Conservation (phyloP, 2,888 invertebrate species). For the Archips crataeganus region DNA sequence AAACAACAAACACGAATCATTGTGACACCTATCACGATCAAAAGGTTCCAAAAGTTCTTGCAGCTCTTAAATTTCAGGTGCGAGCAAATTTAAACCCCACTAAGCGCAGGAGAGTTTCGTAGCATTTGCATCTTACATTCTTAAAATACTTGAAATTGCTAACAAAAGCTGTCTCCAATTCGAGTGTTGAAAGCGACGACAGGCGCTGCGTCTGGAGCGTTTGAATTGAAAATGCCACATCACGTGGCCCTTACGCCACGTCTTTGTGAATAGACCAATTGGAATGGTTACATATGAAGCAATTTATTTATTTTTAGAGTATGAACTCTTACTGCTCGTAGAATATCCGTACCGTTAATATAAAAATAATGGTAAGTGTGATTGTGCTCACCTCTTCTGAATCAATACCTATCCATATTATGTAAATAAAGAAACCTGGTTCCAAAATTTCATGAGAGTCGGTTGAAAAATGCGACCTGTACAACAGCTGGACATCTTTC, state of each 20-base stretch:
- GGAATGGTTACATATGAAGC: slow-evolving; percentile 14
- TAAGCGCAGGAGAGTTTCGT: background rate
- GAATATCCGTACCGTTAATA: too few species aligned
- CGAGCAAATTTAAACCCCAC: background rate
- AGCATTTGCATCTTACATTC: slow-evolving; percentile 19
- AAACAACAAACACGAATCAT: background rate
- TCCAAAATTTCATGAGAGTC: too few species aligned
- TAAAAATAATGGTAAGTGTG: too few species aligned
- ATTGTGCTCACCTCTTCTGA: too few species aligned
- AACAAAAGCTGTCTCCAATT: slow-evolving; percentile 42
- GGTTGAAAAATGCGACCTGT: too few species aligned
- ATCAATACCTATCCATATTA: too few species aligned
- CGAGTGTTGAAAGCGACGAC: slow-evolving; percentile 31
- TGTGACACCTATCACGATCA: background rate
- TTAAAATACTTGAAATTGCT: slow-evolving; percentile 31
- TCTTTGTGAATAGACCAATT: slow-evolving; percentile 37
- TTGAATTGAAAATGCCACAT: slow-evolving; percentile 41
- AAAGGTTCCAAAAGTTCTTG: background rate
- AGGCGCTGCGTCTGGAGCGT: slow-evolving; percentile 30
- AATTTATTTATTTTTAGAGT: background rate
- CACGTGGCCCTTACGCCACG: slow-evolving; percentile 31
- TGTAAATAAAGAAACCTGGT: too few species aligned
- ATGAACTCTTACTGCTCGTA: background rate
- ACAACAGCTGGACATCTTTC: too few species aligned
- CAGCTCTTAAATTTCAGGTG: background rate